Evolutionary conservation across 2,888 invertebrate species (phyloP), one percentile per base, ranked within the genome.

Genomic region (Drosophila sordidapex): DNA sequence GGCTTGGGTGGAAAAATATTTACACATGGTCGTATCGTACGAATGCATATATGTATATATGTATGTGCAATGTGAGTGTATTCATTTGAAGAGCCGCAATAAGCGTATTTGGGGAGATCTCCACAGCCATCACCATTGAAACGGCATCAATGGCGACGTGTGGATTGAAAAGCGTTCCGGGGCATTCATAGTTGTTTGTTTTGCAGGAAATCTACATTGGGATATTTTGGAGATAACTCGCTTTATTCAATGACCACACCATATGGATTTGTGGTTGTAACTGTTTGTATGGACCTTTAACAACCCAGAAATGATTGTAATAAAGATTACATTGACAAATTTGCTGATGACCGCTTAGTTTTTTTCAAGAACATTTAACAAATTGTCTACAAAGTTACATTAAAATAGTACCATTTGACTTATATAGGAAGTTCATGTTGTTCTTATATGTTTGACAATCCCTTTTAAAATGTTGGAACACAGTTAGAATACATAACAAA

Each of bases 301-400:
- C 73, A 63, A 70, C 59, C 74, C 60, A 71, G 70, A 72, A 53
- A 57, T 70, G 87, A 78, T 75, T 87, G 82, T 81, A 84, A 87
- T 82, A 86, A 89, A 80, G 76, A 84, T 86, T 82, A 78, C 78
- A 76, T 84, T 82, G 87, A 80, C 81, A 82, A 86, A 87, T 82
- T 87, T 82, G 64, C 56, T 77, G 82, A 77, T 82, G 82, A 66
- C 62, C 49, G 66, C 60, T 67, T 72, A 68, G 73, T 70, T 79
- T 74, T 74, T 79, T 62, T 52, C 67, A 72, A 64, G 65, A 74
- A 83, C 79, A 81, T 75, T 70, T 69, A 70, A 72, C 81, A 84
- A 74, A 71, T 79, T 79, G 71, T 75, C 56, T 48, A 43, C 43
- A 59, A 27, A 52, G 21, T 53, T 25, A 21, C 33, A 54, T 67